Percentiles rank a stretch among this genome's conserved stretches.
Evolutionary conservation across 1,140 invertebrate species (phyloP).

Genomic region (Whitmania pigra): DNA sequence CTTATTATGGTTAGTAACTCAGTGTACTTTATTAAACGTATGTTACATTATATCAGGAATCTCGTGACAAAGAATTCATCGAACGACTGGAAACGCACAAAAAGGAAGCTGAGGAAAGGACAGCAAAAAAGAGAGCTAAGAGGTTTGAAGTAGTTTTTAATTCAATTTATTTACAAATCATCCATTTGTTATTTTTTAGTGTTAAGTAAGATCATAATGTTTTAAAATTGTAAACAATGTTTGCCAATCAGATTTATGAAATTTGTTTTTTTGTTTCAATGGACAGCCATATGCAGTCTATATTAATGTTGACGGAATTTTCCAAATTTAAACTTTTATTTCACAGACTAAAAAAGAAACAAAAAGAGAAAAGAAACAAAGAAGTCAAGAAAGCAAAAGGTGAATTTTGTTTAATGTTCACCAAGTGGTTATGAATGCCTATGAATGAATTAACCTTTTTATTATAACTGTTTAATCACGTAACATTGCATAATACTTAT

Average conservation of each 20-base stretch:
- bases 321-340: not conserved
- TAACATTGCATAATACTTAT: no score
- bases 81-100: constrained; percentile 67
- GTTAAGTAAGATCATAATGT: no score
- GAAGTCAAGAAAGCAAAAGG: constrained; percentile 14
- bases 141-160: constrained; percentile 27
- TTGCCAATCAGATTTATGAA: no score
- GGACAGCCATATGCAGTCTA: no score
- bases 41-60: constrained; percentile 47
- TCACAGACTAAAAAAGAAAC: constrained; percentile 9
- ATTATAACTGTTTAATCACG: no score
- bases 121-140: constrained; percentile 42
- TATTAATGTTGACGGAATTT: not conserved
- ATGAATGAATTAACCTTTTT: no score
- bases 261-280: no score
- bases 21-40: constrained; percentile 5
- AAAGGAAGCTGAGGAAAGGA: constrained; percentile 54
- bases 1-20: not conserved
- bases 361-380: constrained; percentile 7
- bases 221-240: no score
- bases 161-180: no score
- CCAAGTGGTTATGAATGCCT: no score
- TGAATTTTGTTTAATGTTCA: not conserved
- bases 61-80: constrained; percentile 66
- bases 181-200: no score